Evolutionary conservation across 2,113 vertebrate species (phyloP).

Genomic region (Brachyhypopomus gauderio): DNA sequence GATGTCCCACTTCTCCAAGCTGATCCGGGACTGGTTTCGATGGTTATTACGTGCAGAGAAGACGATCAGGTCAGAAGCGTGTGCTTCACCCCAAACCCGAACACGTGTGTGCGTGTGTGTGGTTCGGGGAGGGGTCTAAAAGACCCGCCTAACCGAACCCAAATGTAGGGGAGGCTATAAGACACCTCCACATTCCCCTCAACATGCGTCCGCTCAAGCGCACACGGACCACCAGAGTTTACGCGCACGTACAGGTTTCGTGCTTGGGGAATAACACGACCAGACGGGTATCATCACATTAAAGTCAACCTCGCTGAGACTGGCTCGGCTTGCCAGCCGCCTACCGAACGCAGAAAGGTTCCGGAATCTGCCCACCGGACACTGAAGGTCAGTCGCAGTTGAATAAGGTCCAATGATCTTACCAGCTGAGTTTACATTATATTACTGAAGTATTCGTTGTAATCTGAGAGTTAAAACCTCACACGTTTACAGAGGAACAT

Average conservation of each 20-base stretch:
- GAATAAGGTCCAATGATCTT: no score
- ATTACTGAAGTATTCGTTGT: background rate
- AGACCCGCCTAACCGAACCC: constrained; percentile 62
- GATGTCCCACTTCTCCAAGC: no score
- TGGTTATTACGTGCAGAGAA: no score
- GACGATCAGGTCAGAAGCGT: no score
- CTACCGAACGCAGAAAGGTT: background rate
- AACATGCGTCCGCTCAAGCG: no score
- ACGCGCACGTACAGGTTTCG: constrained; percentile 48
- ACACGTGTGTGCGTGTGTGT: background rate
- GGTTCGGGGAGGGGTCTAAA: constrained; percentile 64
- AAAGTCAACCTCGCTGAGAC: background rate
- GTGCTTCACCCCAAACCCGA: background rate
- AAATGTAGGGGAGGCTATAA: constrained; percentile 76
- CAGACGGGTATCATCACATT: background rate
- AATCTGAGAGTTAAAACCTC: background rate
- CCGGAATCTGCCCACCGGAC: background rate
- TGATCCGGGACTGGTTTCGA: no score
- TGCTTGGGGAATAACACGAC: no score
- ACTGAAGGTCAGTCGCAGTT: constrained; percentile 7
- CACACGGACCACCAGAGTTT: background rate
- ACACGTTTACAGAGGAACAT: background rate
- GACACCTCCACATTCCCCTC: background rate
- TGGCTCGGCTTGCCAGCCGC: background rate
- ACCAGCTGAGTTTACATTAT: background rate